phyloP scores from a whole-genome alignment of 2,797 vertebrate species.

The Falco cherrug region DNA sequence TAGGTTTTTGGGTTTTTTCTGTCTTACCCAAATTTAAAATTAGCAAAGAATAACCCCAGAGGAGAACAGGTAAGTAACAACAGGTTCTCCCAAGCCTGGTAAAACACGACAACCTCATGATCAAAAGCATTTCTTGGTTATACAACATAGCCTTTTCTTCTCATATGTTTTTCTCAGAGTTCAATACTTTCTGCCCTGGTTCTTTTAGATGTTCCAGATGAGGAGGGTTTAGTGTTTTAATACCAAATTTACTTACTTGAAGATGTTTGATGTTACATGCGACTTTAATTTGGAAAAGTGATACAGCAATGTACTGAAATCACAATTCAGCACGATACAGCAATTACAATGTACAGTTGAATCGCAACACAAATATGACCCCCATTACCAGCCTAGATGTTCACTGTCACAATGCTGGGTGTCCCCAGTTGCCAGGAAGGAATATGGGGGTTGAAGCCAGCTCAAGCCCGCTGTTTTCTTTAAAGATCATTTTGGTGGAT shows the following conservation, averaged over 20 bases:
- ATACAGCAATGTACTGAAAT: not conserved
- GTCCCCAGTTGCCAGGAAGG: not conserved
- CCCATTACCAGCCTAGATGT: too few species aligned
- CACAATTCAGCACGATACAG: not conserved
- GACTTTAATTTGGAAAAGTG: not conserved
- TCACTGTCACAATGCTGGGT: not conserved
- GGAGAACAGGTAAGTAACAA: not conserved
- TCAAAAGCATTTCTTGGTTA: not conserved
- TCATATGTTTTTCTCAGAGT: not conserved
- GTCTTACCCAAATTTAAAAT: not conserved
- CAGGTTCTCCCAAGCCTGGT: not conserved
- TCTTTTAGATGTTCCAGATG: not conserved
- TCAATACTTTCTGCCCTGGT: not conserved
- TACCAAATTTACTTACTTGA: not conserved
- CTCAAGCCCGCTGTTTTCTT: not conserved
- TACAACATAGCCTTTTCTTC: not conserved
- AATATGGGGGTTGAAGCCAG: not conserved
- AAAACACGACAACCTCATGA: not conserved
- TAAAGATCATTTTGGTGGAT: not conserved
- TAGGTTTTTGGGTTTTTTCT: not conserved
- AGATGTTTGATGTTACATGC: not conserved
- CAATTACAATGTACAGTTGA: not conserved
- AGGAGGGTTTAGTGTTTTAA: not conserved
- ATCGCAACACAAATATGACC: not conserved
- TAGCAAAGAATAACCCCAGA: conserved; percentile 8